Conservation (phyloP, 2,797 vertebrate species). For the Taenioides sp. region DNA sequence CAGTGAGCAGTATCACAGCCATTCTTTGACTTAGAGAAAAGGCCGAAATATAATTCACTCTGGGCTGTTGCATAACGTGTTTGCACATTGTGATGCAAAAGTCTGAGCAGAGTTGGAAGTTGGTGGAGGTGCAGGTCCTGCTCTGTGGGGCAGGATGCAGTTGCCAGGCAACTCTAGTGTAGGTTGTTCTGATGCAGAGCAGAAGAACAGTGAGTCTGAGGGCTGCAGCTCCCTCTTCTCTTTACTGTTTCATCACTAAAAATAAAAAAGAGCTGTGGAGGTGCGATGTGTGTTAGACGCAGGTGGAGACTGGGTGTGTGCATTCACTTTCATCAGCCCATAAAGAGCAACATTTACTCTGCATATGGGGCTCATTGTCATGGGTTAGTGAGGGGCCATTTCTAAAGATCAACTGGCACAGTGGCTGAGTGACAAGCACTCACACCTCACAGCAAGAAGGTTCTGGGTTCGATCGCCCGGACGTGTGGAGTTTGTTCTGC, state of each 20-base stretch:
- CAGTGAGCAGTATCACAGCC: neutral
- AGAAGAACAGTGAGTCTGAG: conserved; percentile 13
- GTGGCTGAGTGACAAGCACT: too few species aligned
- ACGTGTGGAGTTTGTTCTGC: too few species aligned
- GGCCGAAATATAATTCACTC: neutral
- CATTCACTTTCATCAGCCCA: neutral
- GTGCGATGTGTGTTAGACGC: neutral
- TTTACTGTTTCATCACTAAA: neutral
- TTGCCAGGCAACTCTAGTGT: conserved; percentile 64
- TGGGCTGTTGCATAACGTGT: neutral
- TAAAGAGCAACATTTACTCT: neutral
- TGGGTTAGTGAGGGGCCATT: neutral
- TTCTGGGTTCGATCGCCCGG: too few species aligned
- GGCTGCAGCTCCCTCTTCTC: neutral
- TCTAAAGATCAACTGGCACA: neutral
- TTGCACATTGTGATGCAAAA: neutral
- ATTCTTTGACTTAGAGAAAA: neutral
- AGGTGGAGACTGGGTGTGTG: neutral
- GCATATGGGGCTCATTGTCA: neutral
- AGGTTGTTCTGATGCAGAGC: conserved; percentile 10
- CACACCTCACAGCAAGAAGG: too few species aligned
- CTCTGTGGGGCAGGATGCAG: conserved; percentile 12
- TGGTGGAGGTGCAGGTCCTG: neutral
- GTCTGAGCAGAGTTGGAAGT: neutral
- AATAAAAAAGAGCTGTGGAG: neutral